Evolutionary conservation across 2,797 vertebrate genomes (phyloP), one percentile per base, ranked within the genome.

Genomic region (Pseudochromis fuscus): DNA sequence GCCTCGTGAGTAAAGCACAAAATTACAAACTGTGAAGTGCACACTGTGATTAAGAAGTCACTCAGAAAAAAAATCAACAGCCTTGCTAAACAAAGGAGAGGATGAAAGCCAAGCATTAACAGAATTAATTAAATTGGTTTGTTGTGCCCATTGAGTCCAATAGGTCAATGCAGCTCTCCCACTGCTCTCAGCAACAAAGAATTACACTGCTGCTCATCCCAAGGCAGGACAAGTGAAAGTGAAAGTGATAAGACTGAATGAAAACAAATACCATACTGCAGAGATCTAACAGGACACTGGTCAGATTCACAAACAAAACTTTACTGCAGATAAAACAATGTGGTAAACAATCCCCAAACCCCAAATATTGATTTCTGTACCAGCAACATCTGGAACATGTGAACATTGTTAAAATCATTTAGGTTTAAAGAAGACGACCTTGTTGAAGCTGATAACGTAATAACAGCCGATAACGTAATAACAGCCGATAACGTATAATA

Each of bases 61-160:
- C 30, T 56, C 2, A n/a, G n/a, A 28, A 37, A 71, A 79, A 61
- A 42, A 58, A 53, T 76, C 28, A 53, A 52, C 30, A 55, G 31
- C 23, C 11, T 8, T 48, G 33, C 44, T 25, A 56, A 77, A 83
- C 59, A 48, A 52, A 37, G 21, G 69, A 31, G 18, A 70, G 67
- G 25, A 53, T 69, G 58, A 77, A 82, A 76, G 48, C 7, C 35
- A 62, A 71, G 56, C 56, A 83, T 77, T 82, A 81, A 68, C 61
- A 53, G 51, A 82, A 75, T 76, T 71, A 81, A 87, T 87, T 74
- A 68, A 81, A 86, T 64, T 86, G 80, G 55, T 81, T 85, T 84
- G 59, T 72, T 78, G 60, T 68, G 55, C 46, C 42, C 58, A 59
- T 48, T 66, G 35, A 79, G 63, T 74, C 63, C 63, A 79, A 59